Base-by-base conservation (phyloP, 2,888 invertebrate genomes). In the Lithophane leautieri region DNA sequence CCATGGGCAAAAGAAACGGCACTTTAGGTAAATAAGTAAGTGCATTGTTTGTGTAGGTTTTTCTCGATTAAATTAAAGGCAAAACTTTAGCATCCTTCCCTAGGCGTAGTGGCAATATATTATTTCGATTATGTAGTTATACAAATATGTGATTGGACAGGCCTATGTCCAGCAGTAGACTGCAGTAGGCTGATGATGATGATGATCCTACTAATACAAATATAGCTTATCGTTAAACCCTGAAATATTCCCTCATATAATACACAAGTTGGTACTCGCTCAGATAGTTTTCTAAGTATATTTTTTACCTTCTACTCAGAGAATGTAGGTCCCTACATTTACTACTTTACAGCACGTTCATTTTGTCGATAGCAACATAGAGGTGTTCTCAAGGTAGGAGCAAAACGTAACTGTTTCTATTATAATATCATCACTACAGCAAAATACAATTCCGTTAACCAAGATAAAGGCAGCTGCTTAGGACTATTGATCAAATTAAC, bases 391-490 rank as follows among this genome's bases (percentile, higher is more conserved):
- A 40, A 76, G 28, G 50, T 50, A 50, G 14, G 8, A 42, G 28
- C 28, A 34, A 42, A 44, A 60, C 42, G 42, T 19, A 58, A 9
- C 34, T 25, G 19, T n/a, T 16, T 76, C 25, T 22, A 52, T 77
- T 42, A 47, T 25, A 71, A 42, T 54, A 71, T 54, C 22, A 34
- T 47, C n/a, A 44, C 44, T 11, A 22, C n/a, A 16, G 1, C 28
- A 47, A 44, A 66, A 58, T n/a, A 58, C 3, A 50, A 34, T 56
- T 34, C 22, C 9, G 3, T 1, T 58, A 22, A 25, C 12, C 11
- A n/a, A 25, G 14, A 56, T 75, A 19, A 14, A 76, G n/a, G 12
- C 28, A 56, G 50, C n/a, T n/a, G 28, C 19, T 76, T 28, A n/a
- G 14, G 1, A 34, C 22, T 50, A 73, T 22, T 25, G 25, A 73